Evolutionary conservation across 2,113 vertebrate genomes (phyloP).

Genomic region (Narcine bancroftii): DNA sequence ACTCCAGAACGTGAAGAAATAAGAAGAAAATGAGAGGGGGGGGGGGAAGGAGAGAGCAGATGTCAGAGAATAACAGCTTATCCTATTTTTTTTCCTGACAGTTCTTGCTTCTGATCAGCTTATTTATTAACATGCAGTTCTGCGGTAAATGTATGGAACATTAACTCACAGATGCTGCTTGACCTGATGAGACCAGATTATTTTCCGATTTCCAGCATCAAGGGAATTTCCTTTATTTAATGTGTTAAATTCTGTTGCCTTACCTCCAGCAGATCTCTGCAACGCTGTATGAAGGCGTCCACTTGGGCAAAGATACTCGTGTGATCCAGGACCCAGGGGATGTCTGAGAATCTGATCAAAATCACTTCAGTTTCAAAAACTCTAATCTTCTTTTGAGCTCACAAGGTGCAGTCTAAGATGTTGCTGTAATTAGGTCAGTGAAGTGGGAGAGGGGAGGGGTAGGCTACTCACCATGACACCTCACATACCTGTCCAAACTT

Average conservation of each 20-base stretch:
- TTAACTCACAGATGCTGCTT: neutral
- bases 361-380: neutral
- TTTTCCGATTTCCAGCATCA: neutral
- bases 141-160: neutral
- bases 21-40: too few species aligned
- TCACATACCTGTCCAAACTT: neutral
- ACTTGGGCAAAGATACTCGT: slow-evolving; percentile 67
- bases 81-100: neutral
- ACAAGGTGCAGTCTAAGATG: neutral
- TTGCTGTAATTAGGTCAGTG: neutral
- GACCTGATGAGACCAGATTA: neutral
- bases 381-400: neutral
- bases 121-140: neutral
- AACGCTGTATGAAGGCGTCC: slow-evolving; percentile 71
- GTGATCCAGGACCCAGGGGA: slow-evolving; percentile 63
- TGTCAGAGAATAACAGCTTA: neutral
- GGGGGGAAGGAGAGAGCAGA: too few species aligned
- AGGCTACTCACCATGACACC: neutral
- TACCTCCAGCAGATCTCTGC: slow-evolving; percentile 75
- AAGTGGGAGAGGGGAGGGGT: too few species aligned
- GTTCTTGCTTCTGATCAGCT: neutral
- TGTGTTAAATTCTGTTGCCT: neutral
- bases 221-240: neutral
- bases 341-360: slow-evolving; percentile 55
- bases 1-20: too few species aligned